Evolutionary conservation across 53 echinoderm and acorn worm genomes (phyloP).

Genomic region (Hippasteria phrygiana): DNA sequence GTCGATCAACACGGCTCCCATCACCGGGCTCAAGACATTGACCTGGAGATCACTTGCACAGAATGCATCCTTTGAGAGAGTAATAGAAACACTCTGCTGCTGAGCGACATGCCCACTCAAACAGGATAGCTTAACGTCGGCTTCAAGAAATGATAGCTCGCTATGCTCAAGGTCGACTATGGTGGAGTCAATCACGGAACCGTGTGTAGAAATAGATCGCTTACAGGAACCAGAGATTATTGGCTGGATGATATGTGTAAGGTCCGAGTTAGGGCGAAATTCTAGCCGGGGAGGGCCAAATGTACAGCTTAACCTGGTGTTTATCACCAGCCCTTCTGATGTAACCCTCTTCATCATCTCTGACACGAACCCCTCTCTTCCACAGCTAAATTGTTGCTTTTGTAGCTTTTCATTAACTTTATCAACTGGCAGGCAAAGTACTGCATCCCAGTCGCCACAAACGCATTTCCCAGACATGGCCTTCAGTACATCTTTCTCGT

Average conservation of each 20-base stretch:
- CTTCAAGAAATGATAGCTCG: slow-evolving; percentile 29
- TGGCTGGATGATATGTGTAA: slow-evolving; percentile 6
- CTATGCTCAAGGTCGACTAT: neutral
- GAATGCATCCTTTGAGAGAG: slow-evolving; percentile 19
- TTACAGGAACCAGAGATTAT: slow-evolving; percentile 8
- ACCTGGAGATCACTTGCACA: slow-evolving; percentile 24
- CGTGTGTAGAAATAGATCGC: neutral
- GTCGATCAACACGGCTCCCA: neutral
- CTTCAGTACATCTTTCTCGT: neutral
- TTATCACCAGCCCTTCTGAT: neutral
- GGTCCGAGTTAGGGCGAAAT: slow-evolving; percentile 37
- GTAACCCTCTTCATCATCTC: neutral
- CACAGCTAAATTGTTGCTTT: slow-evolving; percentile 19
- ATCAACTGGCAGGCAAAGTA: slow-evolving; percentile 46
- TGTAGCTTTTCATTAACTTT: slow-evolving; percentile 27
- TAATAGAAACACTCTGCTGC: slow-evolving; percentile 26
- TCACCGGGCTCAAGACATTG: neutral
- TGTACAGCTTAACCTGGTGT: slow-evolving; percentile 14
- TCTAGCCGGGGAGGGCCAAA: slow-evolving; percentile 38
- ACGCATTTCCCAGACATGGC: slow-evolving; percentile 42
- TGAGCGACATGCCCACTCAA: slow-evolving; percentile 6
- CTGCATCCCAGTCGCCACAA: slow-evolving; percentile 51
- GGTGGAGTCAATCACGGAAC: neutral
- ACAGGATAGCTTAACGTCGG: slow-evolving; percentile 26
- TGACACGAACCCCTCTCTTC: neutral